A percentile compares a stretch with the other conserved stretches of the same genome.
These are phyloP conservation scores for Sciurus carolinensis DNA, from an alignment of 2,797 vertebrate genomes.

Conservation along the genomic window DNA sequence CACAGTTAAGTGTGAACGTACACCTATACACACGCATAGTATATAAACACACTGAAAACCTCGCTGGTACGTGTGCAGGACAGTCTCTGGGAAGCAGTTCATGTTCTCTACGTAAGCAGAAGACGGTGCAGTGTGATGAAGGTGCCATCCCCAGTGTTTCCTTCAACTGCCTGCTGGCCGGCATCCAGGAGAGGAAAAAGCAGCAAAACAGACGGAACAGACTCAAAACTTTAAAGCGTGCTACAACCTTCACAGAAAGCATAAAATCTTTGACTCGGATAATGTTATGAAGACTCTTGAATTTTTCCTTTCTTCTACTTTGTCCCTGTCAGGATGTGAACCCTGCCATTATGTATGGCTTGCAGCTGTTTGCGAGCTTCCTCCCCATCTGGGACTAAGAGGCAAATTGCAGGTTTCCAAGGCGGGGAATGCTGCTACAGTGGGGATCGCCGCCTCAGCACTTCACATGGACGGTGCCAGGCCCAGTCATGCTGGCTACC, in stretches of 20 bases:
- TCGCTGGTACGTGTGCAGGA: neutral
- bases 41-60: neutral
- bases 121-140: slow-evolving; percentile 25
- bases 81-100: slow-evolving; percentile 54
- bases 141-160: slow-evolving; percentile 64
- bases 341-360: slow-evolving; percentile 75
- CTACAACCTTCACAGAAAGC: slow-evolving; percentile 26
- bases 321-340: slow-evolving; percentile 65
- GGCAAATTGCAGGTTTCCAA: slow-evolving; percentile 84
- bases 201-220: slow-evolving; percentile 50
- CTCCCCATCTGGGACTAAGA: slow-evolving; percentile 85
- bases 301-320: slow-evolving; percentile 57
- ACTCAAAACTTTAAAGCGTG: neutral
- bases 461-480: slow-evolving; percentile 30
- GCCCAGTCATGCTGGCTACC: slow-evolving; percentile 72
- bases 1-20: neutral
- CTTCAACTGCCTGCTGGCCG: slow-evolving; percentile 69
- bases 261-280: slow-evolving; percentile 35
- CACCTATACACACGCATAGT: neutral
- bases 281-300: slow-evolving; percentile 36
- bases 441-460: slow-evolving; percentile 82
- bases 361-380: slow-evolving; percentile 81
- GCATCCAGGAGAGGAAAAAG: slow-evolving; percentile 67
- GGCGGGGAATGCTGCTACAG: slow-evolving; percentile 82
- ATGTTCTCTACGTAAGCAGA: slow-evolving; percentile 57